Conservation (phyloP, 2,888 invertebrate genomes). For the Peribatodes rhomboidaria region DNA sequence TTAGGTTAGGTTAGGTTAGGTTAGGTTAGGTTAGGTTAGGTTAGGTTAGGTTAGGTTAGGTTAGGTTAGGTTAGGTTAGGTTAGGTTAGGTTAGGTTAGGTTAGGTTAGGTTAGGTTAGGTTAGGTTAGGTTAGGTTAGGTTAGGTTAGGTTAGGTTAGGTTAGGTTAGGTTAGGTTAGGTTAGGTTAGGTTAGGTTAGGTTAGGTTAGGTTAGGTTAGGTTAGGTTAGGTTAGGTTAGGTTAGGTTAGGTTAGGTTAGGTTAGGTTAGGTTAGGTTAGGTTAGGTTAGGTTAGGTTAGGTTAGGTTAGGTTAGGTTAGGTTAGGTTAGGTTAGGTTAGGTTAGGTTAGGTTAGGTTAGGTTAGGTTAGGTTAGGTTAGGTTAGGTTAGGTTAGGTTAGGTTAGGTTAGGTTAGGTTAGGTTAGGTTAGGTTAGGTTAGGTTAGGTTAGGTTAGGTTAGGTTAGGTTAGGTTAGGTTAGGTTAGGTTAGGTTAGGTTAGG, state of each 20-base stretch:
- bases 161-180: constrained; percentile 41
- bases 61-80: constrained; percentile 36
- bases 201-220: constrained; percentile 43
- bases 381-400: constrained; percentile 41
- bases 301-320: constrained; percentile 25
- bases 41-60: constrained; percentile 37
- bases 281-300: constrained; percentile 18
- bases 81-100: constrained; percentile 36
- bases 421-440: constrained; percentile 33
- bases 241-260: constrained; percentile 5
- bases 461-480: constrained; percentile 38
- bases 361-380: constrained; percentile 42
- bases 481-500: constrained; percentile 43
- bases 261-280: constrained; percentile 14
- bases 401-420: constrained; percentile 28
- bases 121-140: constrained; percentile 41
- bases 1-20: constrained; percentile 39
- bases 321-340: constrained; percentile 35
- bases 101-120: constrained; percentile 38
- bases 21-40: constrained; percentile 37
- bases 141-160: constrained; percentile 42
- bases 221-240: constrained; percentile 40
- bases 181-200: constrained; percentile 44
- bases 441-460: constrained; percentile 33
- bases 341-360: constrained; percentile 38